phyloP scores from a whole-genome alignment of 2,888 invertebrate species.

The Rambutsinella grinnellia region DNA sequence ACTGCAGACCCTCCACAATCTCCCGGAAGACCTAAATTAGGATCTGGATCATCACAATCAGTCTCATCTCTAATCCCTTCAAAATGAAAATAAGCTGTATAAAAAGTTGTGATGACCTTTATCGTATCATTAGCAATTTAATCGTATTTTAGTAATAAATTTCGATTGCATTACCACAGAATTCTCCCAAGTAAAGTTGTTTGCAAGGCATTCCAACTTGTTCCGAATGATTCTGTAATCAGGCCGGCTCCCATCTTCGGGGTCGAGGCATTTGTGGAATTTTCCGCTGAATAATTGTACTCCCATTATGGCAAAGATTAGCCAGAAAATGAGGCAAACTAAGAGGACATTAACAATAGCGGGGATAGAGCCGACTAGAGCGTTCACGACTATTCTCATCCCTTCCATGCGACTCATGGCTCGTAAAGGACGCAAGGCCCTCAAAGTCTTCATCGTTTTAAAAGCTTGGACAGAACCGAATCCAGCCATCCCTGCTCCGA shows the following conservation, averaged over 20 bases:
- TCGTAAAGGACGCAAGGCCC: constrained; percentile 97
- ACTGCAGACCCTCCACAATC: constrained; percentile 95
- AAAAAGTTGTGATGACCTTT: no score
- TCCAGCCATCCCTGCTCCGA: constrained; percentile 91
- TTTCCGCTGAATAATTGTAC: constrained; percentile 89
- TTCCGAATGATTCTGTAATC: constrained; percentile 91
- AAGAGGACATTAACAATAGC: constrained; percentile 98
- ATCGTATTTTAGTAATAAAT: no score
- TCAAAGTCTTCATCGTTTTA: constrained; percentile 98
- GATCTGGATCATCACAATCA: constrained; percentile 84
- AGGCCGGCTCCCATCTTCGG: constrained; percentile 80
- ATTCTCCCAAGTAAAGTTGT: no score
- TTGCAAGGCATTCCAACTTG: constrained; percentile 84
- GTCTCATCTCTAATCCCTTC: constrained; percentile 72
- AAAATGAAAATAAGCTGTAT: no score
- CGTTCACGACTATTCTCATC: constrained; percentile 99
- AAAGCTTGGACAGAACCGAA: constrained; percentile 98
- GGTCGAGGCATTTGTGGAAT: constrained; percentile 74
- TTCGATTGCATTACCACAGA: no score
- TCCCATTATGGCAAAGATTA: constrained; percentile 90
- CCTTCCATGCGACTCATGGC: constrained; percentile 99
- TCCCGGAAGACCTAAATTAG: constrained; percentile 90
- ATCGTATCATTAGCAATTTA: no score
- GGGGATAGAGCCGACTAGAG: constrained; percentile 98
- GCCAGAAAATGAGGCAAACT: constrained; percentile 77